Conservation (phyloP, 2,888 invertebrate species). For the Orthosia incerta region DNA sequence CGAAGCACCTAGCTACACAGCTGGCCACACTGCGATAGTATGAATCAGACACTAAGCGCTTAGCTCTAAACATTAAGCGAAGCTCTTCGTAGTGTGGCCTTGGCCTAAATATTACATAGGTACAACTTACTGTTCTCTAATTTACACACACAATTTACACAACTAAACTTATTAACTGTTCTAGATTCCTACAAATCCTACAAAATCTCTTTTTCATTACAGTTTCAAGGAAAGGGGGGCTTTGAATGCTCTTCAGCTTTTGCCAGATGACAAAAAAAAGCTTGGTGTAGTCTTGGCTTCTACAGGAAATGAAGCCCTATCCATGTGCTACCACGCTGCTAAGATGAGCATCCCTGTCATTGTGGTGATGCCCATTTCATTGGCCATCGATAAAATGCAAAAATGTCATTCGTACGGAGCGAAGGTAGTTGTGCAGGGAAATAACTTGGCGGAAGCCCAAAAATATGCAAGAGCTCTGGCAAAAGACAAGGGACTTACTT, state of each 20-base stretch:
- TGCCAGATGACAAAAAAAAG: constrained; percentile 90
- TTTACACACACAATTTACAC: no score
- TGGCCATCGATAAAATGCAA: constrained; percentile 93
- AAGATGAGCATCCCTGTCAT: constrained; percentile 91
- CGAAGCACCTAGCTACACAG: no score
- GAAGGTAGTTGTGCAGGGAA: constrained; percentile 92
- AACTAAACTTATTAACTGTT: neutral
- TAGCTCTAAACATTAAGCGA: no score
- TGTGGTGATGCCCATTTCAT: constrained; percentile 93
- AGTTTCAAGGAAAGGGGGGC: constrained; percentile 95
- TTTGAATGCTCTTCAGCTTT: constrained; percentile 91
- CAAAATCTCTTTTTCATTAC: constrained; percentile 21
- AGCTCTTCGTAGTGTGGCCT: no score
- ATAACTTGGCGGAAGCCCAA: constrained; percentile 91
- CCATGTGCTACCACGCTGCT: constrained; percentile 92
- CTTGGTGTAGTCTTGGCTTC: constrained; percentile 93
- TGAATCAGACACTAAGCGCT: no score
- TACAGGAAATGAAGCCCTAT: constrained; percentile 93
- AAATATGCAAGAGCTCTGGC: constrained; percentile 91
- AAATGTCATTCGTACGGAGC: constrained; percentile 92
- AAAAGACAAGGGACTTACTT: constrained; percentile 91
- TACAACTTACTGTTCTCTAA: no score
- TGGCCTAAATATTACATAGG: no score
- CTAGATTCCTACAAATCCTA: no score
- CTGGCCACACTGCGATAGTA: no score